Conservation (phyloP, 2,888 invertebrate species). For the Drosophila macrospina region DNA sequence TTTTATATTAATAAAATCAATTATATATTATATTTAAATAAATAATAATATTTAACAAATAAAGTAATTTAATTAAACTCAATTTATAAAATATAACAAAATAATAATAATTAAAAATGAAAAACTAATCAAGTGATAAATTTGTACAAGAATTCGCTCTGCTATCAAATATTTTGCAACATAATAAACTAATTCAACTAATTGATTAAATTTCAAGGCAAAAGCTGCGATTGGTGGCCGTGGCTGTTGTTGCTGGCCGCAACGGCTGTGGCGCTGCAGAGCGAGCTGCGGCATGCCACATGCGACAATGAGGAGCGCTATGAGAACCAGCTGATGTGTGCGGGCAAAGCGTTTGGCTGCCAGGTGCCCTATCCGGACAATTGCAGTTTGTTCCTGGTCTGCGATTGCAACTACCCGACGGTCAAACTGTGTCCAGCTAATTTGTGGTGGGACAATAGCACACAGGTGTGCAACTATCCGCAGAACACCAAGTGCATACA, state of each 20-base stretch:
- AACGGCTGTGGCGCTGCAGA: slow-evolving; percentile 10
- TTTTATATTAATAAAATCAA: no score
- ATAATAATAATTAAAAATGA: background rate
- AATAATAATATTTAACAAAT: background rate
- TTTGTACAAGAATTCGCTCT: background rate
- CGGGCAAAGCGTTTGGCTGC: slow-evolving; percentile 51
- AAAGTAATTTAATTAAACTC: no score
- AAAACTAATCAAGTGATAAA: background rate
- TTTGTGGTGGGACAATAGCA: slow-evolving; percentile 65
- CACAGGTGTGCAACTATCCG: slow-evolving; percentile 69
- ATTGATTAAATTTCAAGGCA: slow-evolving; percentile 17
- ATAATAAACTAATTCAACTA: background rate
- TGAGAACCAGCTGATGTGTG: slow-evolving; percentile 63
- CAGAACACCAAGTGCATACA: slow-evolving; percentile 50
- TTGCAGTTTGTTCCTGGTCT: slow-evolving; percentile 71
- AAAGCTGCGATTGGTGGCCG: slow-evolving; percentile 19
- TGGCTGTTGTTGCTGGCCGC: slow-evolving; percentile 24
- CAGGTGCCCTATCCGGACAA: slow-evolving; percentile 75
- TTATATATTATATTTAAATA: background rate
- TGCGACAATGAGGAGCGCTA: slow-evolving; percentile 62
- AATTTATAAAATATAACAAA: background rate
- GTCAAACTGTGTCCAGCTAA: slow-evolving; percentile 56
- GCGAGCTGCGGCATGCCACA: slow-evolving; percentile 10
- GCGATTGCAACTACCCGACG: slow-evolving; percentile 73
- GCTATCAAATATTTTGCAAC: background rate